A percentile compares a stretch with the other conserved stretches of the same genome.
phyloP scores from a whole-genome alignment of 2,113 vertebrate genomes.

The Alethe castanea region DNA sequence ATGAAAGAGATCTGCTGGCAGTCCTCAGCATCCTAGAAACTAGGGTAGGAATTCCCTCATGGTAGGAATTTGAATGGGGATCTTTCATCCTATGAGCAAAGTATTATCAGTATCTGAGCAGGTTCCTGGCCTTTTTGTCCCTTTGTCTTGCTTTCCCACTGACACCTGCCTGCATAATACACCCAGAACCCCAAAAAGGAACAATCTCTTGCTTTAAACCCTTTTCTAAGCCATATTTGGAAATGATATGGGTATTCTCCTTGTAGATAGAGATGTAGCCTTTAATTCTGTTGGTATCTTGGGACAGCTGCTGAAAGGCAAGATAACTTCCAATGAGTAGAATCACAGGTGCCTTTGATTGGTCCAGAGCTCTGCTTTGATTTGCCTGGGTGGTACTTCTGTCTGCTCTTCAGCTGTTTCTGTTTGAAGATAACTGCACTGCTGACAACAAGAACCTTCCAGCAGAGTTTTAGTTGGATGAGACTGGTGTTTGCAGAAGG shows the following conservation, averaged over 20 bases:
- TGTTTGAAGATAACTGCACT: not conserved
- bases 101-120: not conserved
- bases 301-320: not conserved
- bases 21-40: not conserved
- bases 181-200: not conserved
- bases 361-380: not conserved
- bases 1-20: not conserved
- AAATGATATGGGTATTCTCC: not conserved
- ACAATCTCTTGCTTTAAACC: not conserved
- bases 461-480: not conserved
- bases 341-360: not conserved
- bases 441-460: not conserved
- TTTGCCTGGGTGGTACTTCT: not conserved
- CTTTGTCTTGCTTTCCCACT: not conserved
- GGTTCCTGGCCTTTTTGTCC: not conserved
- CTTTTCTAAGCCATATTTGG: not conserved
- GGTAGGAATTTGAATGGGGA: not conserved
- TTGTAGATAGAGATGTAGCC: not conserved
- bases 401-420: not conserved
- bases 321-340: not conserved
- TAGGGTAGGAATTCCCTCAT: not conserved
- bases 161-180: not conserved
- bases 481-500: not conserved
- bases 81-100: not conserved
- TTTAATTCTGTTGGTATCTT: not conserved